phyloP scores from a whole-genome alignment of 2,888 invertebrate genomes.

The Rhogogaster chlorosoma region DNA sequence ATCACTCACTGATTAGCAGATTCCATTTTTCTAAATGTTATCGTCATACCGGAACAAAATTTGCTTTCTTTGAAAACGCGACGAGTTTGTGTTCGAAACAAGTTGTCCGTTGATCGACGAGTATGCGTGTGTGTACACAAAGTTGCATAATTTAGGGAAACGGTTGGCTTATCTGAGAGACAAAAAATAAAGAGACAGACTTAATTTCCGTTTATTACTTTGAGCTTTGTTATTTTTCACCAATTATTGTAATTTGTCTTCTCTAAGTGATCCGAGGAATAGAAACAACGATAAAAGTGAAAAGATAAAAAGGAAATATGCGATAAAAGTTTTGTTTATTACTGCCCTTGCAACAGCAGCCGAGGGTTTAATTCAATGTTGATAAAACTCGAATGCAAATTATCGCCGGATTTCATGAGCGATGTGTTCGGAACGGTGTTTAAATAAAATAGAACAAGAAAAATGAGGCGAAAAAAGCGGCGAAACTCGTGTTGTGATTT shows the following conservation, averaged over 20 bases:
- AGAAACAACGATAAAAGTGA: background rate
- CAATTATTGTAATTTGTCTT: conserved; percentile 7
- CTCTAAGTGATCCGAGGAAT: background rate
- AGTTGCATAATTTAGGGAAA: background rate
- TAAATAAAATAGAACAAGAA: background rate
- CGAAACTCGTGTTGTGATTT: conserved; percentile 31
- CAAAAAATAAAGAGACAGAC: background rate
- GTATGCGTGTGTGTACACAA: background rate
- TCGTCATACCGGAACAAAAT: background rate
- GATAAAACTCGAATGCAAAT: background rate
- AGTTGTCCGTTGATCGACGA: background rate
- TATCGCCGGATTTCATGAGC: background rate
- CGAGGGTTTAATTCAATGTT: background rate
- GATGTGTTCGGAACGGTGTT: background rate
- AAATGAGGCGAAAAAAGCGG: background rate
- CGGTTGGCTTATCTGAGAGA: background rate
- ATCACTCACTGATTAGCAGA: background rate
- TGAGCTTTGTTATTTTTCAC: background rate
- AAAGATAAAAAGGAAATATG: background rate
- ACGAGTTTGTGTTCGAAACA: background rate
- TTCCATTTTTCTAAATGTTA: background rate
- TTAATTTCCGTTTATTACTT: background rate
- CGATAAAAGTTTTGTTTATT: background rate
- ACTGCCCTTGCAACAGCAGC: background rate
- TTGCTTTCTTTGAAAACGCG: background rate